A percentile compares a stretch with the other conserved stretches of the same genome.
phyloP scores from a whole-genome alignment of 2,888 invertebrate species.

The Cerceris ruficornis region DNA sequence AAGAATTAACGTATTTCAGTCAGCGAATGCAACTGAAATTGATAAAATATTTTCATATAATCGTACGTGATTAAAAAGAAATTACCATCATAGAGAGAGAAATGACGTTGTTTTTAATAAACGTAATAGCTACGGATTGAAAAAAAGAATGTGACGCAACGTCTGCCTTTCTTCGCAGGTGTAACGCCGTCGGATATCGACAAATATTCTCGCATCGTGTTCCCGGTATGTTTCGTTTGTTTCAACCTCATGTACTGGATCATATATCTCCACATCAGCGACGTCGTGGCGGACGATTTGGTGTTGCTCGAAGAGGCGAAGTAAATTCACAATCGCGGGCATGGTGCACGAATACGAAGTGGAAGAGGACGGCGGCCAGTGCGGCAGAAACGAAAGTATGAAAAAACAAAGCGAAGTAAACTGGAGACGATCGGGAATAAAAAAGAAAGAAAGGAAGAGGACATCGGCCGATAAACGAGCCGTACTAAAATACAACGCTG shows the following conservation, averaged over 20 bases:
- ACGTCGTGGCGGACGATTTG: constrained; percentile 96
- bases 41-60: too few relatives aligned
- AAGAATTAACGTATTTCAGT: too few relatives aligned
- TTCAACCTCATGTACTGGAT: constrained; percentile 99
- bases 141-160: constrained; percentile 15
- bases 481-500: constrained; percentile 48
- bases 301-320: constrained; percentile 83
- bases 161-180: constrained; percentile 77
- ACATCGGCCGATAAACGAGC: constrained; percentile 21
- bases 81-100: too few relatives aligned
- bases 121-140: too few relatives aligned
- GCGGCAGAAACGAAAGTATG: constrained; percentile 48
- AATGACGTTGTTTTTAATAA: too few relatives aligned
- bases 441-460: constrained; percentile 6
- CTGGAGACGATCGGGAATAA: constrained; percentile 15
- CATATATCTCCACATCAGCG: constrained; percentile 97
- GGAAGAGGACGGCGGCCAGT: constrained; percentile 33
- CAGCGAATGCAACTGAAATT: too few relatives aligned
- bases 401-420: constrained; percentile 19
- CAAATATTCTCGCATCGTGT: constrained; percentile 99
- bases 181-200: constrained; percentile 99
- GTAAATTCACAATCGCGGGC: constrained; percentile 62
- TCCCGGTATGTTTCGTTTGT: constrained; percentile 98
- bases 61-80: too few relatives aligned
- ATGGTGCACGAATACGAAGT: constrained; percentile 29